Evolutionary conservation across 2,888 invertebrate species (phyloP), one percentile per base, ranked within the genome.

Genomic region (Lypha dubia): DNA sequence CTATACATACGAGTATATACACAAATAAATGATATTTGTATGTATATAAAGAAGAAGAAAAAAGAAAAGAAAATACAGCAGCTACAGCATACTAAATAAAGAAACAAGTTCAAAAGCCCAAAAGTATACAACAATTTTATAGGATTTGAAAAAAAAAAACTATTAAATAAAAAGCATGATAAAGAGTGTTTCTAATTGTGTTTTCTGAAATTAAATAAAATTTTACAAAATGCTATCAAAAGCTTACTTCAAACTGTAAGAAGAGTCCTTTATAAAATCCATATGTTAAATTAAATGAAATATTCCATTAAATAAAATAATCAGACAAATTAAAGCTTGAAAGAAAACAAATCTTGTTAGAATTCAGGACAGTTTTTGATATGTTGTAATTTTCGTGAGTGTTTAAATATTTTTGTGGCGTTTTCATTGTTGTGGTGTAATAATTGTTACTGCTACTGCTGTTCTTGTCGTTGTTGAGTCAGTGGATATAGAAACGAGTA

Each of bases 41-140:
- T 68, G 67, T 53, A 68, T 70, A 44, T 56, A 35, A 20, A 67
- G 38, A 56, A 15, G 67, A 15, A 60, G 53, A 60, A 58, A 24
- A 35, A 56, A 41, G 15, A 41, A 6, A 67, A 67, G 35, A 20
- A 51, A 49, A 3, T 22, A 35, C n/a, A 24, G 15, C 60, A 32
- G 32, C 49, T 44, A 75, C 63, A 53, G 15, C 38, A 53, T 63
- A 75, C 53, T 56, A 35, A 32, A 46, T 56, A 35, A 32, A 46
- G 24, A 67, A 65, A 65, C 28, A 70, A 76, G 49, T 71, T 70
- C 20, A 51, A 80, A 67, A 83, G 81, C 84, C 80, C 79, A 73
- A 85, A 85, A 86, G 81, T 82, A 86, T 82, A 86, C 85, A 86
- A 76, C 71, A 76, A 24, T 77, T 75, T 79, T 70, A 20, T 35